Evolutionary conservation across 2,888 invertebrate genomes (phyloP).

Genomic region (Eristalinus aeneus): DNA sequence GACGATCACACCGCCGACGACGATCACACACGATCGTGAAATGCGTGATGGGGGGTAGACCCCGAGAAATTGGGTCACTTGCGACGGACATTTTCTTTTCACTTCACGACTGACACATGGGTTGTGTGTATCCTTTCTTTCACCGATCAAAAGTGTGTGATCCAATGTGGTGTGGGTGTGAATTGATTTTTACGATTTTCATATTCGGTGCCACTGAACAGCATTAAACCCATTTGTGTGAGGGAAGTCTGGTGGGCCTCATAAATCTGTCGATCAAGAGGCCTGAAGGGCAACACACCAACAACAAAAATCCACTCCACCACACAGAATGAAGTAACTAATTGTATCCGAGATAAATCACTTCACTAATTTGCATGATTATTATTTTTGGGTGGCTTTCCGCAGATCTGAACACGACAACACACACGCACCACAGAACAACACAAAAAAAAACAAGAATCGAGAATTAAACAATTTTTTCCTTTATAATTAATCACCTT

Average conservation of each 20-base stretch:
- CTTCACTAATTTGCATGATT: conserved; percentile 50
- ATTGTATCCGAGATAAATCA: conserved; percentile 61
- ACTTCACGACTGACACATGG: conserved; percentile 45
- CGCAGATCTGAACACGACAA: not conserved
- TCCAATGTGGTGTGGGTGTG: not conserved
- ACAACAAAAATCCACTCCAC: not conserved
- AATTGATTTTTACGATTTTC: not conserved
- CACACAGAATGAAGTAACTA: conserved; percentile 34
- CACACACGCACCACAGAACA: not conserved
- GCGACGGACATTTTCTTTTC: conserved; percentile 57
- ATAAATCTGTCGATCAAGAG: conserved; percentile 65
- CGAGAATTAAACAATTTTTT: not conserved
- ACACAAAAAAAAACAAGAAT: not conserved
- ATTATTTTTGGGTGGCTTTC: conserved; percentile 22
- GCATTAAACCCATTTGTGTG: not conserved
- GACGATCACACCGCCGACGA: conserved; percentile 7
- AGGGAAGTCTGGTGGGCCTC: not conserved
- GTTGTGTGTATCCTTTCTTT: conserved; percentile 6
- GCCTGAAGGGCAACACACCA: conserved; percentile 43
- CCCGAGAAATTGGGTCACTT: conserved; percentile 65
- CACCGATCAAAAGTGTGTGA: not conserved
- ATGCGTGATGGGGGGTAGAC: conserved; percentile 58
- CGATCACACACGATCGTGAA: too few species aligned
- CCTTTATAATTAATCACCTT: conserved; percentile 63
- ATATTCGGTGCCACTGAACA: not conserved